Evolutionary conservation across 2,797 vertebrate genomes (phyloP).

Genomic region (Gymnothorax javanicus): DNA sequence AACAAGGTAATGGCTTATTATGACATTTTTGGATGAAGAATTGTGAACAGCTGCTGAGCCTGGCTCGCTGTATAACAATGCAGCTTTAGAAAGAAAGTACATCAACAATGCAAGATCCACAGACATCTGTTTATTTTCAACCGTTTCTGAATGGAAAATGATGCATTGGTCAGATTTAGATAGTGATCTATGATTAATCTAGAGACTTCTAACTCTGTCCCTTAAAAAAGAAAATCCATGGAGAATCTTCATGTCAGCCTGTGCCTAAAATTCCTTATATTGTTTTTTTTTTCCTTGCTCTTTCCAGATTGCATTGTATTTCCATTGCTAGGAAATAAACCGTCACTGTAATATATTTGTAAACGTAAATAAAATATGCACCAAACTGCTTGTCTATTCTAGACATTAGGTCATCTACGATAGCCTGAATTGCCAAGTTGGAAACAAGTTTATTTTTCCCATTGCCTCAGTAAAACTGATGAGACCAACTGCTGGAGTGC

Average conservation of each 20-base stretch:
- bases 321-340: not conserved
- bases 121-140: not conserved
- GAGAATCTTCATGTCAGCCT: not conserved
- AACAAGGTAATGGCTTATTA: not conserved
- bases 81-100: not conserved
- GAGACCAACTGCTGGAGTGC: not conserved
- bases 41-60: not conserved
- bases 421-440: not conserved
- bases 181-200: slow-evolving; percentile 5
- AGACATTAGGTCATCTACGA: not conserved
- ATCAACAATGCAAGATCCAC: not conserved
- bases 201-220: not conserved
- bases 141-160: not conserved
- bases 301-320: not conserved
- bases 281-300: not conserved
- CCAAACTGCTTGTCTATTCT: not conserved
- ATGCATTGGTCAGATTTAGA: not conserved
- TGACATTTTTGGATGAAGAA: not conserved
- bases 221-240: not conserved
- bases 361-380: not conserved
- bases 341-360: slow-evolving; percentile 27
- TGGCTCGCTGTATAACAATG: not conserved
- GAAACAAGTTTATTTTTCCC: slow-evolving; percentile 2
- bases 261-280: slow-evolving; percentile 14
- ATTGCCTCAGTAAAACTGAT: slow-evolving; percentile 9